These are phyloP conservation scores for Loxodonta africana DNA, from an alignment of 2,113 vertebrate species.

Conservation along the genomic window DNA sequence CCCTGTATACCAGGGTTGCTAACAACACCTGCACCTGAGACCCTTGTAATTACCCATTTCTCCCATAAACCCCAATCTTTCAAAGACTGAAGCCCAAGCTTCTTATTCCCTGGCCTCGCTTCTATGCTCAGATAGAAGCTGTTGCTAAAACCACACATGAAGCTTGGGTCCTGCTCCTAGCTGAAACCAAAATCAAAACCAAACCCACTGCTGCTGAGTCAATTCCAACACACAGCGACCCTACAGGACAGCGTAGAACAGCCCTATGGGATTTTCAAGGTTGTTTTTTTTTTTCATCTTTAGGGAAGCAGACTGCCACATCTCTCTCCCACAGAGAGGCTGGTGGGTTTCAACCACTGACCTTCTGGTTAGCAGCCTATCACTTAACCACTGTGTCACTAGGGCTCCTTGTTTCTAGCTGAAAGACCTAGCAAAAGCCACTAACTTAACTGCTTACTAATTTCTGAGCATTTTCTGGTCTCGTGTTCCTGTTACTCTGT, in stretches of 20 bases:
- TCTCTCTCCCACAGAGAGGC: not conserved
- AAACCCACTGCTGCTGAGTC: not conserved
- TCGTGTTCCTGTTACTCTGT: fast-evolving
- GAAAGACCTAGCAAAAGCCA: fast-evolving
- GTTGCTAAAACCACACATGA: not conserved
- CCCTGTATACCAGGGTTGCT: not conserved
- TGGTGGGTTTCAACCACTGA: not conserved
- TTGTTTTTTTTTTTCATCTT: not conserved
- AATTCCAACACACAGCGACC: not conserved
- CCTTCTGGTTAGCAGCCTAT: not conserved
- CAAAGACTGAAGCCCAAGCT: not conserved
- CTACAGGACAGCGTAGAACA: not conserved
- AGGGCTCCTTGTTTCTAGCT: not conserved
- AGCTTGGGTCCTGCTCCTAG: not conserved
- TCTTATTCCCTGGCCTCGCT: not conserved
- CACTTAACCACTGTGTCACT: not conserved
- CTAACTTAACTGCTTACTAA: fast-evolving
- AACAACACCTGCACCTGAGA: fast-evolving
- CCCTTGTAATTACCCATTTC: not conserved
- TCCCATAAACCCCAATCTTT: not conserved
- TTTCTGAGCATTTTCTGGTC: too few species aligned
- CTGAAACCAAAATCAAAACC: not conserved
- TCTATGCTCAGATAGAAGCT: not conserved
- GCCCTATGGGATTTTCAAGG: not conserved
- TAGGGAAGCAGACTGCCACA: not conserved